Evolutionary conservation across 2,797 vertebrate genomes (phyloP).

Genomic region (Cryptoprocta ferox): DNA sequence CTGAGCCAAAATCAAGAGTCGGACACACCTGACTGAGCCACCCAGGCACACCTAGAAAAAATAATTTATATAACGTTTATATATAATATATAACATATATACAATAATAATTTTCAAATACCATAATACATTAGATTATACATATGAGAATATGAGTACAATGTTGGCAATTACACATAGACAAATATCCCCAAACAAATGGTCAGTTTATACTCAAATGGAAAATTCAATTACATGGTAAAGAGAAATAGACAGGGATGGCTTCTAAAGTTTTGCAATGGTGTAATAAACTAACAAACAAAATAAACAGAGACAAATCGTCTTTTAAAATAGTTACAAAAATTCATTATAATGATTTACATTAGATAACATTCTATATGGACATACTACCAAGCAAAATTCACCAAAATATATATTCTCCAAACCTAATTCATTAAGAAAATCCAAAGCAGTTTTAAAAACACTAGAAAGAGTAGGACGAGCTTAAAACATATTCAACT

Average conservation of each 20-base stretch:
- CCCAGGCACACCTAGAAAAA: background rate
- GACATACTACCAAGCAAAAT: background rate
- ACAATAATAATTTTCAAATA: background rate
- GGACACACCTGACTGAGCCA: too few species aligned
- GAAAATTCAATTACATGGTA: background rate
- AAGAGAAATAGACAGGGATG: background rate
- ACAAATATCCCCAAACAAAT: background rate
- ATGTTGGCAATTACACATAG: background rate
- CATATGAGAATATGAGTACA: background rate
- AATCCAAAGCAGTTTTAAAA: background rate
- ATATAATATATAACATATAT: background rate
- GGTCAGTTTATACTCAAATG: background rate
- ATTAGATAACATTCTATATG: background rate
- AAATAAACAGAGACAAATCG: background rate
- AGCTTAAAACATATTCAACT: background rate
- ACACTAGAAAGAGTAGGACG: background rate
- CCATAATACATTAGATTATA: background rate
- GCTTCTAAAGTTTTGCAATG: background rate
- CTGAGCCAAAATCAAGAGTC: too few species aligned
- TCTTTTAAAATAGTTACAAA: background rate
- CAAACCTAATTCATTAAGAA: background rate
- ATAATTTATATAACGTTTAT: background rate
- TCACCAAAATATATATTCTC: background rate
- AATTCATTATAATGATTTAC: background rate
- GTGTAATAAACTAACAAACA: background rate